Conservation (phyloP, 2,888 invertebrate genomes). For the Xiphydria camelus region DNA sequence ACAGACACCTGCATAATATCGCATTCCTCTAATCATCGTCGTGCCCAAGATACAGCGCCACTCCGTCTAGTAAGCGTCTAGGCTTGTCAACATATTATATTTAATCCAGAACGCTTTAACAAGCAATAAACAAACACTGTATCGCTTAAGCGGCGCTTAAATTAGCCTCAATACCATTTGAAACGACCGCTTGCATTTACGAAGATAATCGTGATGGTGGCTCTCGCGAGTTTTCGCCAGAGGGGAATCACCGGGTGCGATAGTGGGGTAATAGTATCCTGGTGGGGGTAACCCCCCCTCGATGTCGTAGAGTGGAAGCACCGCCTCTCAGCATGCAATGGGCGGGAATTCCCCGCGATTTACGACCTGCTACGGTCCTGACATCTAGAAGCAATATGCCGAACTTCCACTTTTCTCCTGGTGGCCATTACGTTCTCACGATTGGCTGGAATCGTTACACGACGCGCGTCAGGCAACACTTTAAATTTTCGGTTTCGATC, state of each 20-base stretch:
- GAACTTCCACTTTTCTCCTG: conserved; percentile 48
- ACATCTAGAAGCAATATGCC: conserved; percentile 63
- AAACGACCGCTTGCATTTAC: conserved; percentile 53
- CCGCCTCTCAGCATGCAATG: conserved; percentile 63
- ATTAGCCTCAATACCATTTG: conserved; percentile 56
- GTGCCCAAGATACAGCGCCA: conserved; percentile 46
- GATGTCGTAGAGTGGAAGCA: conserved; percentile 59
- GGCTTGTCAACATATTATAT: conserved; percentile 56
- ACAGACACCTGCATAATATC: no score
- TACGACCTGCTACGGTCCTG: conserved; percentile 48
- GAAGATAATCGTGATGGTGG: conserved; percentile 47
- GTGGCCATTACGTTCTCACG: conserved; percentile 65
- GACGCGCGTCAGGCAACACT: conserved; percentile 51
- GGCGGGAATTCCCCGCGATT: conserved; percentile 62
- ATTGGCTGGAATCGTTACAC: conserved; percentile 60
- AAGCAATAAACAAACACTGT: conserved; percentile 57
- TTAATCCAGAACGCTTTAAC: conserved; percentile 56
- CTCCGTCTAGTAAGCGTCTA: conserved; percentile 54
- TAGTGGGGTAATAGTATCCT: conserved; percentile 11
- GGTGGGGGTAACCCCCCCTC: conserved; percentile 32
- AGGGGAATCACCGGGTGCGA: conserved; percentile 22
- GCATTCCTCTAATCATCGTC: conserved; percentile 17
- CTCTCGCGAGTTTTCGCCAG: conserved; percentile 32
- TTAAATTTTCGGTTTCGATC: conserved; percentile 27
- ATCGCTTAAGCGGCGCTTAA: conserved; percentile 54